Conservation (phyloP, 2,797 vertebrate species). For the Sebastiscus albofasciatus region DNA sequence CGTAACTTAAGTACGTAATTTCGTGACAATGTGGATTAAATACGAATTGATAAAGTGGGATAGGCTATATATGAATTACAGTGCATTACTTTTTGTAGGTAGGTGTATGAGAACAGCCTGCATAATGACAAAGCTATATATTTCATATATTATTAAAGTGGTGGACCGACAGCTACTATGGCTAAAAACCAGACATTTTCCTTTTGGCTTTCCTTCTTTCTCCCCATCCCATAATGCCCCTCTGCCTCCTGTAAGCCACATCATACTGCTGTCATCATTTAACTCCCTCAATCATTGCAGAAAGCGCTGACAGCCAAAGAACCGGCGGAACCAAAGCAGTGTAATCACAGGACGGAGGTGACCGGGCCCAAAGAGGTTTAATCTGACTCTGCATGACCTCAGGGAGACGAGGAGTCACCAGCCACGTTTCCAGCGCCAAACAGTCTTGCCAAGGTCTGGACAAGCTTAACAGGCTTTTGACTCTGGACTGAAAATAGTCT, state of each 20-base stretch:
- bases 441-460: slow-evolving; percentile 12
- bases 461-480: slow-evolving; percentile 15
- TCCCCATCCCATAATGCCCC: background rate
- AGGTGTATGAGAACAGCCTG: too few relatives aligned
- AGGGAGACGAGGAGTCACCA: background rate
- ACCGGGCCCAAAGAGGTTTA: background rate
- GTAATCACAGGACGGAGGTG: slow-evolving; percentile 6
- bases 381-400: slow-evolving; percentile 15
- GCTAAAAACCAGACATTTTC: background rate
- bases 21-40: too few relatives aligned
- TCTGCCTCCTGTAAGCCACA: background rate
- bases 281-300: background rate
- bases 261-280: slow-evolving; percentile 30
- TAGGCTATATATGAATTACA: too few relatives aligned
- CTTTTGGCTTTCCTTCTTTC: background rate
- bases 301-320: slow-evolving; percentile 17
- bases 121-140: background rate
- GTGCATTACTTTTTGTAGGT: too few relatives aligned
- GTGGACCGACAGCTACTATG: background rate
- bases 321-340: background rate
- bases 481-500: slow-evolving; percentile 26
- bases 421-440: background rate
- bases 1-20: too few relatives aligned
- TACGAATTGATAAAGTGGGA: too few relatives aligned
- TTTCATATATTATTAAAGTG: background rate